These are phyloP conservation scores for Leptopilina clavipes DNA, from an alignment of 1,140 invertebrate genomes.

Conservation along the genomic window DNA sequence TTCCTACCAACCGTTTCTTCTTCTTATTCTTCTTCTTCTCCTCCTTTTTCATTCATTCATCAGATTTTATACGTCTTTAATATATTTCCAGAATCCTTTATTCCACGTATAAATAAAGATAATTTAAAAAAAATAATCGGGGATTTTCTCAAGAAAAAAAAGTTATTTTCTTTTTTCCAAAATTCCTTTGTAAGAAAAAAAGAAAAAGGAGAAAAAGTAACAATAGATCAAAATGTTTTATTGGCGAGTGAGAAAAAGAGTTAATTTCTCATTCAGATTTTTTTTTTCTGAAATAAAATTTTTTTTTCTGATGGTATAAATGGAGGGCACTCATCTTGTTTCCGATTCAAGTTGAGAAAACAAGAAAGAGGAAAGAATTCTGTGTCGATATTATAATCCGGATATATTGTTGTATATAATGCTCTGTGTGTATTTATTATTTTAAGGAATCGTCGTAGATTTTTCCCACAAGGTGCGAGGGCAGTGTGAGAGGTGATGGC, in stretches of 20 bases:
- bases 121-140: neutral
- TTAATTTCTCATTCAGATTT: constrained; percentile 9
- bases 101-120: neutral
- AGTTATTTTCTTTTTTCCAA: neutral
- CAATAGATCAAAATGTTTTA: neutral
- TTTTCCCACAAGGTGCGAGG: constrained; percentile 36
- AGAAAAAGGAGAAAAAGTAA: neutral
- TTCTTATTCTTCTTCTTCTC: neutral
- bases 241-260: neutral
- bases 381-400: neutral
- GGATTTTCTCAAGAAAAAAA: too few species aligned
- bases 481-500: neutral
- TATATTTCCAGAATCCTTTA: neutral
- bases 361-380: neutral
- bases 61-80: constrained; percentile 1
- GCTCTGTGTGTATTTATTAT: neutral
- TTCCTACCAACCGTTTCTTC: neutral
- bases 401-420: too few species aligned
- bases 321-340: constrained; percentile 18
- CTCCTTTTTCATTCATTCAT: constrained; percentile 31
- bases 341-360: constrained; percentile 11
- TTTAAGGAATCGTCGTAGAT: constrained; percentile 17
- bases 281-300: neutral
- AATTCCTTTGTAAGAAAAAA: constrained; percentile 9
- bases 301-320: neutral